Conservation (phyloP, 2,113 vertebrate genomes). For the Loxodonta africana region DNA sequence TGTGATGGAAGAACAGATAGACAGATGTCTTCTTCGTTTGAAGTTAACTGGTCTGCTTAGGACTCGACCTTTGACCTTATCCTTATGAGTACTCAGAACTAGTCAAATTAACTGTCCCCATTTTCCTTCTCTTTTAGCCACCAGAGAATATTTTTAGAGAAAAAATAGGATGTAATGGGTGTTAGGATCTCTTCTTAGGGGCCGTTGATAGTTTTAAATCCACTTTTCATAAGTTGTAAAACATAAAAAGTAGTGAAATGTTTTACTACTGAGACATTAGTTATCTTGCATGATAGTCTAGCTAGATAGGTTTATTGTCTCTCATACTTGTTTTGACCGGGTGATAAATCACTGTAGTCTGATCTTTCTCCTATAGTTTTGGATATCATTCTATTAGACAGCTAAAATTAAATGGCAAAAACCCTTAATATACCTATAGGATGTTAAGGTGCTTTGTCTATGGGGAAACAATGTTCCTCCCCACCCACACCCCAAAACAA, state of each 20-base stretch:
- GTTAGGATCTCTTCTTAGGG: background rate
- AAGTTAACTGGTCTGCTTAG: constrained; percentile 76
- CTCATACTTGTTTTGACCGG: constrained; percentile 28
- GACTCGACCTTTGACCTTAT: constrained; percentile 72
- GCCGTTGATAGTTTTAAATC: background rate
- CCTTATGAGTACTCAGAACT: constrained; percentile 26
- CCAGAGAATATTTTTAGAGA: constrained; percentile 21
- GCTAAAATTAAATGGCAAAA: constrained; percentile 48
- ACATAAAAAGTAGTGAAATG: constrained; percentile 1
- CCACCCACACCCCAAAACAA: background rate
- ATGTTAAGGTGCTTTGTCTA: background rate
- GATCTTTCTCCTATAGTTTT: constrained; percentile 16
- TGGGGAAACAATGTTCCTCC: constrained; percentile 3
- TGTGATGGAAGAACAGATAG: constrained; percentile 73
- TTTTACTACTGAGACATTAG: background rate
- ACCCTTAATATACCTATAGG: background rate
- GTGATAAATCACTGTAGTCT: constrained; percentile 35
- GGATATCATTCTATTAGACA: constrained; percentile 4
- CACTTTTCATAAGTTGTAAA: constrained; percentile 39
- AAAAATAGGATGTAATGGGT: constrained; percentile 51
- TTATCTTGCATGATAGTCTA: constrained; percentile 17
- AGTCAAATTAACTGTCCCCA: constrained; percentile 40
- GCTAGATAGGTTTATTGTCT: background rate
- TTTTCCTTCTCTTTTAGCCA: constrained; percentile 42
- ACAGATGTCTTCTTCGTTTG: constrained; percentile 78